phyloP scores from a whole-genome alignment of 2,888 invertebrate species.

The Maniola hyperantus region DNA sequence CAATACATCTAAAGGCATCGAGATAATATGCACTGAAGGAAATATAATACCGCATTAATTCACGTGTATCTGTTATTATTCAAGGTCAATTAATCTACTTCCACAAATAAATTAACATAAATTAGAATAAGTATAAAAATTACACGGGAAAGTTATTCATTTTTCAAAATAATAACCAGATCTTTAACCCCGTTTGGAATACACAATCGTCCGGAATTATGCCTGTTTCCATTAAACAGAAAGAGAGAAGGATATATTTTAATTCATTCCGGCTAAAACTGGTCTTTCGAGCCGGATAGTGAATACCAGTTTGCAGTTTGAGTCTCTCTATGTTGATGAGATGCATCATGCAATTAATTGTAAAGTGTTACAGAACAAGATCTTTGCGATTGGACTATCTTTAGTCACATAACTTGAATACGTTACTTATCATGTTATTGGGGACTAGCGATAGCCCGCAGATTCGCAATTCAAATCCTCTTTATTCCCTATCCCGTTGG shows the following conservation, averaged over 20 bases:
- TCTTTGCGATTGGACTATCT: neutral
- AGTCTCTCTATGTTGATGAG: neutral
- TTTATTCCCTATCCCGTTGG: no score
- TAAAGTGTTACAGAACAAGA: neutral
- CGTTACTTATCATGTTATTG: neutral
- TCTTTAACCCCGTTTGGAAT: no score
- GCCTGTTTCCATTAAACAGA: neutral
- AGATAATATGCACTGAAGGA: slow-evolving; percentile 6
- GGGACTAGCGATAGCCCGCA: no score
- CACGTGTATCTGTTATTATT: neutral
- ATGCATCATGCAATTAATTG: no score
- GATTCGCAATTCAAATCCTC: no score
- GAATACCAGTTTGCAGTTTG: neutral
- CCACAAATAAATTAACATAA: neutral
- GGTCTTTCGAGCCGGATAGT: neutral
- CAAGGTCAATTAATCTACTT: neutral
- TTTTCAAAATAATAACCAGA: no score
- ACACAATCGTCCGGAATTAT: neutral
- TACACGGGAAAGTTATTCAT: no score
- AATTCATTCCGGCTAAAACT: neutral
- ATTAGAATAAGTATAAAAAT: no score
- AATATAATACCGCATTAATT: neutral
- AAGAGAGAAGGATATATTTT: neutral
- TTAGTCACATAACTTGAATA: neutral
- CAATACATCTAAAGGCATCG: slow-evolving; percentile 21